Percentiles rank a stretch among this genome's conserved stretches.
phyloP scores from a whole-genome alignment of 2,888 invertebrate species.

The Sarcophaga subvicina region DNA sequence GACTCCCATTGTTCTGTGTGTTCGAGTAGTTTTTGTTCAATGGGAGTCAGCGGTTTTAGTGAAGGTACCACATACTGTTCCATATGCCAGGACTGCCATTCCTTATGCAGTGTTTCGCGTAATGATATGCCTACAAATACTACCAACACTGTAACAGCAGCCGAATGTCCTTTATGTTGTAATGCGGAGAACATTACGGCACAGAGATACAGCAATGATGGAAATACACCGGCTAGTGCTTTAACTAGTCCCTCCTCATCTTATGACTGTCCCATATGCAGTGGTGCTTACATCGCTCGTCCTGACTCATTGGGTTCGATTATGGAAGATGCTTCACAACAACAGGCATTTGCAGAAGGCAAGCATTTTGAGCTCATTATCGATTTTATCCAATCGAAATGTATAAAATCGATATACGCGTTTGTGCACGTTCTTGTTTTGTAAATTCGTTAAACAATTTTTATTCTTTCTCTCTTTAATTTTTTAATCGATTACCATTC shows the following conservation, averaged over 20 bases:
- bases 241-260: constrained; percentile 69
- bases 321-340: constrained; percentile 54
- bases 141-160: constrained; percentile 74
- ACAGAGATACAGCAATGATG: constrained; percentile 7
- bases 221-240: constrained; percentile 35
- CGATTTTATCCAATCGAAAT: constrained; percentile 52
- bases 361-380: constrained; percentile 76
- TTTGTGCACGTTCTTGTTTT: constrained; percentile 72
- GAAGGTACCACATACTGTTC: constrained; percentile 78
- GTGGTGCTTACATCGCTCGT: constrained; percentile 66
- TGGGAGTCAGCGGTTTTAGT: constrained; percentile 76
- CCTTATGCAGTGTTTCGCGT: constrained; percentile 69
- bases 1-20: constrained; percentile 76
- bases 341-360: constrained; percentile 74
- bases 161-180: constrained; percentile 76
- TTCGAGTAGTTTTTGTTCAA: constrained; percentile 76
- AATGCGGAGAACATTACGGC: constrained; percentile 45
- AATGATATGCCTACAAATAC: constrained; percentile 73
- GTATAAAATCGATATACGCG: constrained; percentile 64
- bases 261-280: constrained; percentile 77
- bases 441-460: constrained; percentile 68
- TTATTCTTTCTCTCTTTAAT: constrained; percentile 38
- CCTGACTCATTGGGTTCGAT: constrained; percentile 65
- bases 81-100: constrained; percentile 77
- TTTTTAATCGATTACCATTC: constrained; percentile 40